Conservation (phyloP, 1,140 invertebrate species). For the Probaryconus sp. region DNA sequence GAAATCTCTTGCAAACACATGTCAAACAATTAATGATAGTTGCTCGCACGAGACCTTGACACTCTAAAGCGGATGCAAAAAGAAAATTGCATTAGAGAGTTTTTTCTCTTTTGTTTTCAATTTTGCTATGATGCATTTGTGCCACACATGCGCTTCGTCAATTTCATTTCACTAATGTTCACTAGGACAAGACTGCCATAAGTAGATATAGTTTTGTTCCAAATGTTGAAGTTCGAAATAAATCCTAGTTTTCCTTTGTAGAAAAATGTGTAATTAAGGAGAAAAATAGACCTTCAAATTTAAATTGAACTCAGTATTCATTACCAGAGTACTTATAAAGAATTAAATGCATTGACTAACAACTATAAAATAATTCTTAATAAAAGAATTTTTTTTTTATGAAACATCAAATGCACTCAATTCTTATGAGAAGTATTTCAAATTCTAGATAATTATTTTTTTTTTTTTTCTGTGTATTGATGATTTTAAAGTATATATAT, state of each 20-base stretch:
- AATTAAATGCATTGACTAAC: too few species aligned
- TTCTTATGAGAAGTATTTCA: too few species aligned
- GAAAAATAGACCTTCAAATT: not conserved
- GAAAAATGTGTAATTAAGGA: not conserved
- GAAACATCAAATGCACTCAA: too few species aligned
- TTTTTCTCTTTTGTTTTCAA: conserved; percentile 16
- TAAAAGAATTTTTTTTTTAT: too few species aligned
- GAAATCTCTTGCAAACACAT: conserved; percentile 60
- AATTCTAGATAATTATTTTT: too few species aligned
- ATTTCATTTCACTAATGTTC: conserved; percentile 43
- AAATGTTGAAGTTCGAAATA: conserved; percentile 13
- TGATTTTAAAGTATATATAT: too few species aligned
- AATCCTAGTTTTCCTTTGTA: conserved; percentile 22
- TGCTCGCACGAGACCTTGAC: conserved; percentile 56
- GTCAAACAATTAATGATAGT: conserved; percentile 62
- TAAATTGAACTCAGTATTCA: too few species aligned
- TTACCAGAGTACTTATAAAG: too few species aligned
- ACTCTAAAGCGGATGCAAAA: conserved; percentile 61
- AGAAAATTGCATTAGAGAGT: conserved; percentile 52
- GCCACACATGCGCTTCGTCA: conserved; percentile 56
- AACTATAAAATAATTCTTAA: too few species aligned
- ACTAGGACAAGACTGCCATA: conserved; percentile 8
- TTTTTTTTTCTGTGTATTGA: too few species aligned
- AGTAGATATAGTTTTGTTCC: conserved; percentile 1
- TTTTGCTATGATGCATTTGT: conserved; percentile 38